phyloP scores from a whole-genome alignment of 1,140 invertebrate species.

The Neocloeon triangulifer region DNA sequence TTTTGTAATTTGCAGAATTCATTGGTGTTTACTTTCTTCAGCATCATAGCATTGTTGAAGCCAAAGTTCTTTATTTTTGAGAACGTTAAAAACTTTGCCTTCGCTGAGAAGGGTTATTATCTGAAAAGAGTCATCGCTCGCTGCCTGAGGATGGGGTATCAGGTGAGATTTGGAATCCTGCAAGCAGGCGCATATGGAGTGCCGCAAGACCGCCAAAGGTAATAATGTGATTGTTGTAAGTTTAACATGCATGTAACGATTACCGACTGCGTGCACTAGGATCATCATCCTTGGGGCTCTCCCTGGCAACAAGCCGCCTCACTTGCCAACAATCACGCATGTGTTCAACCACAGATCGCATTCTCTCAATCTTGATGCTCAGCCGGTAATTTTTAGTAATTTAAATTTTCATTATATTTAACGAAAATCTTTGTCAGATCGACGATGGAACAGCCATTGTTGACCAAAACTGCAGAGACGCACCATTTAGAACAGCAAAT shows the following conservation, averaged over 20 bases:
- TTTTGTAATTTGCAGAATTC: slow-evolving; percentile 36
- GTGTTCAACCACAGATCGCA: too few species aligned
- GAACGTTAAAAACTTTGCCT: slow-evolving; percentile 71
- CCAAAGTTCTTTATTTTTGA: slow-evolving; percentile 69
- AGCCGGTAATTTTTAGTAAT: too few species aligned
- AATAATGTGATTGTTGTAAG: slow-evolving; percentile 5
- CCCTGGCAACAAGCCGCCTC: slow-evolving; percentile 53
- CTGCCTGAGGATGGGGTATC: slow-evolving; percentile 65
- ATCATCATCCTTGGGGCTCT: slow-evolving; percentile 66
- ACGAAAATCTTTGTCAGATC: too few species aligned
- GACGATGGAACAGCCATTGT: too few species aligned
- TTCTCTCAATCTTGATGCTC: too few species aligned
- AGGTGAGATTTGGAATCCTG: slow-evolving; percentile 64
- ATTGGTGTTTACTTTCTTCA: slow-evolving; percentile 59
- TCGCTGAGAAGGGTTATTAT: slow-evolving; percentile 56
- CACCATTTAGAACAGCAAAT: too few species aligned
- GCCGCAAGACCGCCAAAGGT: slow-evolving; percentile 56
- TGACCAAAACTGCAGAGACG: too few species aligned
- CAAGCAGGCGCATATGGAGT: slow-evolving; percentile 76
- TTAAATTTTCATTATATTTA: too few species aligned
- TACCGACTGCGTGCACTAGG: slow-evolving; percentile 16
- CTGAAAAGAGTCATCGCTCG: slow-evolving; percentile 58
- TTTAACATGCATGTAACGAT: neutral
- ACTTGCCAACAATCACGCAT: slow-evolving; percentile 58
- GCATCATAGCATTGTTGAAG: slow-evolving; percentile 69